Conservation (phyloP, 2,113 vertebrate species). For the Sceloporus undulatus region DNA sequence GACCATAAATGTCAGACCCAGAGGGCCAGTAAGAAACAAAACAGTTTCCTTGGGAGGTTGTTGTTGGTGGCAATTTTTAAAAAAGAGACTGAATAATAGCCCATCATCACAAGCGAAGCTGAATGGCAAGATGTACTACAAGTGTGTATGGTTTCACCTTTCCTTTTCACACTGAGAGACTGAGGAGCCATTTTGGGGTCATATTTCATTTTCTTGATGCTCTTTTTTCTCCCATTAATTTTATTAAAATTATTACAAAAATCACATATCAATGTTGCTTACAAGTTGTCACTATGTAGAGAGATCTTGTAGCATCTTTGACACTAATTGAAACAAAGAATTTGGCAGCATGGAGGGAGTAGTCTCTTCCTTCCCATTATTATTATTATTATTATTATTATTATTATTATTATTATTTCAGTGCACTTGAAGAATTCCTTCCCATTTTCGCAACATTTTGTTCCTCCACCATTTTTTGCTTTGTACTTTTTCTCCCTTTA, state of each 20-base stretch:
- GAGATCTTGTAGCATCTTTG: no score
- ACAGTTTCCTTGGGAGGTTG: conserved; percentile 11
- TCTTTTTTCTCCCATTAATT: no score
- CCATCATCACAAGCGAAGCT: neutral
- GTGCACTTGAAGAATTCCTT: neutral
- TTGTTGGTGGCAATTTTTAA: neutral
- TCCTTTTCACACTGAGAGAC: neutral
- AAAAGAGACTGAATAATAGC: neutral
- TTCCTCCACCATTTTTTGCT: neutral
- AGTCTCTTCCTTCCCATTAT: no score
- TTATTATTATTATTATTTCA: neutral
- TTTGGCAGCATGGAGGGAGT: no score
- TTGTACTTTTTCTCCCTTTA: neutral
- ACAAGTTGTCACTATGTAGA: no score
- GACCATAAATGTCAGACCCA: neutral
- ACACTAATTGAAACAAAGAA: no score
- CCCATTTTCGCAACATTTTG: neutral
- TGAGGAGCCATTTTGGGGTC: no score
- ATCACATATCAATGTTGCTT: no score
- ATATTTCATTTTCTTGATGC: no score
- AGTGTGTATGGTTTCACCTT: neutral
- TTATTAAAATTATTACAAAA: no score
- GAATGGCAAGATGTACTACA: neutral
- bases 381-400: no score
- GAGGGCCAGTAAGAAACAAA: neutral